phyloP scores from a whole-genome alignment of 2,888 invertebrate genomes.

The Catocala fraxini region DNA sequence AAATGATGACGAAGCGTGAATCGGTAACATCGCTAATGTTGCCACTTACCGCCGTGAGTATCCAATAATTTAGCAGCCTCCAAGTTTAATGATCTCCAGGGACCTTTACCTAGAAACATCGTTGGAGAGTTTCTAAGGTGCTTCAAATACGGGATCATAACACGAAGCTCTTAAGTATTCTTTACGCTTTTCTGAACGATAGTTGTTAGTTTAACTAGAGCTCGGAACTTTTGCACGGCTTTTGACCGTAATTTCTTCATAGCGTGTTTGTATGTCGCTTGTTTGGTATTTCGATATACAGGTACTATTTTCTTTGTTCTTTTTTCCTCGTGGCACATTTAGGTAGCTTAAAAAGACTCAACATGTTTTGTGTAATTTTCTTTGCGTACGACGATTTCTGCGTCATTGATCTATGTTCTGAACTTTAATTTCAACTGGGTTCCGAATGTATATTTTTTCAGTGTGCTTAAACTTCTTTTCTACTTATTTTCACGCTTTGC shows the following conservation, averaged over 20 bases:
- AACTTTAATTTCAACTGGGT: slow-evolving; percentile 14
- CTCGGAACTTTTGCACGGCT: slow-evolving; percentile 23
- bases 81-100: slow-evolving; percentile 33
- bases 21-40: slow-evolving; percentile 49
- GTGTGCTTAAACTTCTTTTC: not conserved
- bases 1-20: slow-evolving; percentile 48
- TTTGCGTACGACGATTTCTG: slow-evolving; percentile 11
- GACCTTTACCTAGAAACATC: slow-evolving; percentile 24
- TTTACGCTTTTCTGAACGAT: slow-evolving; percentile 25
- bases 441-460: not conserved
- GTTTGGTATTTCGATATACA: too few relatives aligned
- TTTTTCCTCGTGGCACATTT: not conserved
- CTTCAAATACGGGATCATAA: slow-evolving; percentile 34
- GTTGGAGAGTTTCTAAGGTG: slow-evolving; percentile 19
- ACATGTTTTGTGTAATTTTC: slow-evolving; percentile 11
- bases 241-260: slow-evolving; percentile 19
- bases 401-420: slow-evolving; percentile 18
- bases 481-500: not conserved
- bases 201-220: slow-evolving; percentile 30
- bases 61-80: slow-evolving; percentile 39
- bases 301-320: not conserved
- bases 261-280: not conserved
- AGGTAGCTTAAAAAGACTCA: not conserved
- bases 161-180: slow-evolving; percentile 31
- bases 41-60: slow-evolving; percentile 47